These are phyloP conservation scores for Leptothorax acervorum DNA, from an alignment of 2,888 invertebrate genomes.

Conservation along the genomic window DNA sequence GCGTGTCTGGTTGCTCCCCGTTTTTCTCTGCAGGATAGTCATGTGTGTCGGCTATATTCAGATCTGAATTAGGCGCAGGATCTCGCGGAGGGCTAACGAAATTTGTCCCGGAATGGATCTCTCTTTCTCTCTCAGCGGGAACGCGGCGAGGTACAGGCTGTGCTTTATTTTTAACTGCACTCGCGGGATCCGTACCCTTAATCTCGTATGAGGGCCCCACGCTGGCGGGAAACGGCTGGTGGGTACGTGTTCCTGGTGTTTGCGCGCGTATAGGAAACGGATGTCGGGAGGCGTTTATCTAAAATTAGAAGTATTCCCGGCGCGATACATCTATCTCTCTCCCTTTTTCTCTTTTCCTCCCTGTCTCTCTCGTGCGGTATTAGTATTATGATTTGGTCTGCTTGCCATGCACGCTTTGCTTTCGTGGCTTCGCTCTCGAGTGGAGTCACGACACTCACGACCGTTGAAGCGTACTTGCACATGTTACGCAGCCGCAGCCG, in stretches of 20 bases:
- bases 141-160: neutral
- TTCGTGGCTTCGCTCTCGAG: conserved; percentile 30
- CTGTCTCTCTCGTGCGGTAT: conserved; percentile 10
- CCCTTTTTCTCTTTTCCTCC: neutral
- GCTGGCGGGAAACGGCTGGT: conserved; percentile 42
- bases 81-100: conserved; percentile 1
- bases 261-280: conserved; percentile 45
- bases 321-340: conserved; percentile 17
- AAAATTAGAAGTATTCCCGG: conserved; percentile 63
- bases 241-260: conserved; percentile 36
- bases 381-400: conserved; percentile 52
- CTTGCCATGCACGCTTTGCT: conserved; percentile 33
- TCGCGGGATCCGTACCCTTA: conserved; percentile 49
- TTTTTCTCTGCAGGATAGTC: neutral
- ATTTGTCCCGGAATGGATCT: conserved; percentile 7
- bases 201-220: conserved; percentile 30
- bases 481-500: conserved; percentile 47
- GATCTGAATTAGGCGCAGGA: neutral
- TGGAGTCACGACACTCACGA: conserved; percentile 48
- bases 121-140: neutral
- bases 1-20: neutral
- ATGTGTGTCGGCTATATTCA: neutral
- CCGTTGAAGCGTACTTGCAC: conserved; percentile 54
- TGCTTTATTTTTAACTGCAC: conserved; percentile 51
- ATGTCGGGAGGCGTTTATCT: conserved; percentile 57